Evolutionary conservation across 2,888 invertebrate species (phyloP), one percentile per base, ranked within the genome.

Genomic region (Aspidiotus rigidus): DNA sequence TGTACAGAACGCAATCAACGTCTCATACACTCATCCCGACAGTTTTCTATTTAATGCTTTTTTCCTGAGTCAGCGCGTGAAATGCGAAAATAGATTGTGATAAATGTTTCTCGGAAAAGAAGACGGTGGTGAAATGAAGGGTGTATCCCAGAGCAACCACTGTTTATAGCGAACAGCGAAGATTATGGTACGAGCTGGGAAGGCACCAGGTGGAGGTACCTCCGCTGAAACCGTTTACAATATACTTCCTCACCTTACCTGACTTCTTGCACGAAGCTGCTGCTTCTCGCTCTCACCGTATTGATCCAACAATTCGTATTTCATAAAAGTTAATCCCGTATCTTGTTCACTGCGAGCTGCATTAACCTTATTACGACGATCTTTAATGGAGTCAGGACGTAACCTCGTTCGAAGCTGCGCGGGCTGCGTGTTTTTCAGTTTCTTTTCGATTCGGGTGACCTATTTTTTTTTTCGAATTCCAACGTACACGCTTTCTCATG

Each of bases 81-180:
- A 28, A 28, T 49, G 49, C 49, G n/a, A 49, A 59, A 59, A 59
- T 28, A 59, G 16, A 28, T 39, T 17, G 39, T 59, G 59, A 59
- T 59, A 59, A 59, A 59, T 59, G 59, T 59, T 59, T 17, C 59
- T 17, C 49, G n/a, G 49, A 49, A 49, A 11, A n/a, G 49, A 13
- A n/a, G 10, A 49, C 49, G n/a, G 11, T 49, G 49, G 44, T 44
- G 42, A 53, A 60, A 60, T 17, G 57, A 59, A 59, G 44, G 41
- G 42, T 62, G 62, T 62, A 67, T 67, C 67, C 67, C 59, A 53
- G 67, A 67, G 67, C 67, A 67, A 67, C 67, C 60, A 67, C 67
- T 67, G 67, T 67, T 67, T 67, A 59, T 60, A 60, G 57, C 53
- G 39, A 67, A 60, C 67, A 44, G 28, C 16, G 40, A 67, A 67